These are phyloP conservation scores for Callorhinus ursinus DNA, from an alignment of 2,113 vertebrate genomes.

Conservation along the genomic window DNA sequence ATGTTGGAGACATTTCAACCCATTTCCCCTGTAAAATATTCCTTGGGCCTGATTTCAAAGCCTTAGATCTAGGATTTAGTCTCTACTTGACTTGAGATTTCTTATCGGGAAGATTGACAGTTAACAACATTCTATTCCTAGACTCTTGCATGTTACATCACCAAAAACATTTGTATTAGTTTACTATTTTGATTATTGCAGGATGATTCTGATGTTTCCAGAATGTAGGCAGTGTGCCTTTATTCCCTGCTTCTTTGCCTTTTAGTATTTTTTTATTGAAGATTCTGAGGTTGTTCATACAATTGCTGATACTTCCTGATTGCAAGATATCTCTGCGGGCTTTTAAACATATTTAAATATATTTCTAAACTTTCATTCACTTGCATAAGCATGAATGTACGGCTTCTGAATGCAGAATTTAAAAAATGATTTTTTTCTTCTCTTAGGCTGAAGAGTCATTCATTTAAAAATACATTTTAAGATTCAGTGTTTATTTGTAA, in stretches of 20 bases:
- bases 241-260: background rate
- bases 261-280: conserved; percentile 19
- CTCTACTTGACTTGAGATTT: background rate
- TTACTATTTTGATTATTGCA: background rate
- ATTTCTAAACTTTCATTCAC: conserved; percentile 48
- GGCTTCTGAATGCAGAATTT: background rate
- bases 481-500: background rate
- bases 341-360: conserved; percentile 43
- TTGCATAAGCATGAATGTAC: background rate
- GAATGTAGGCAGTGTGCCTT: background rate
- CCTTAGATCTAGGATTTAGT: background rate
- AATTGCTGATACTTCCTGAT: background rate
- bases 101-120: background rate
- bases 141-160: background rate
- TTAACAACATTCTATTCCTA: background rate
- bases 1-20: background rate
- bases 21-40: background rate
- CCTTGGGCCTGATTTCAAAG: background rate
- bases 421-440: background rate
- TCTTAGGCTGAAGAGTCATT: conserved; percentile 36
- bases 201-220: background rate
- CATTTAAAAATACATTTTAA: conserved; percentile 18
- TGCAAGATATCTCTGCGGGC: background rate
- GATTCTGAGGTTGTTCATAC: background rate
- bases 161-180: background rate